Evolutionary conservation across 2,888 invertebrate genomes (phyloP).

Genomic region (Psylliodes chrysocephalus): DNA sequence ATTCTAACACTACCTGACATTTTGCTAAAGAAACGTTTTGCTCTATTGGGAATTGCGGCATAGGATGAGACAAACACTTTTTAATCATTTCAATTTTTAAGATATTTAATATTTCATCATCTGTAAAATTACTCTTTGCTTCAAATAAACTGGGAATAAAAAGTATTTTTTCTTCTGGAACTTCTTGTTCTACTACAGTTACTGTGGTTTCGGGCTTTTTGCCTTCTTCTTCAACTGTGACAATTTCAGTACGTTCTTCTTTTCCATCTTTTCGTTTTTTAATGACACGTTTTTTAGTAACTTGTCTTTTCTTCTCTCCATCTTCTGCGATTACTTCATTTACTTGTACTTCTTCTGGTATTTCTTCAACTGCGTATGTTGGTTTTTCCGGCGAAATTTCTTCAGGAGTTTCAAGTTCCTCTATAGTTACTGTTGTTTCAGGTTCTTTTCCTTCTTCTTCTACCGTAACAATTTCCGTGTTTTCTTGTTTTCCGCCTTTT

Average conservation of each 20-base stretch:
- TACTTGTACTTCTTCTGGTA: constrained; percentile 50
- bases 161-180: constrained; percentile 51
- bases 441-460: constrained; percentile 61
- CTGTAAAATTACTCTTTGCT: constrained; percentile 52
- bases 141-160: constrained; percentile 57
- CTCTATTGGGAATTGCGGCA: constrained; percentile 52
- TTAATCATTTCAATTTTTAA: constrained; percentile 56
- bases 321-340: constrained; percentile 51
- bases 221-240: constrained; percentile 57
- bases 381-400: constrained; percentile 60
- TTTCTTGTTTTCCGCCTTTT: constrained; percentile 61
- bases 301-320: constrained; percentile 43
- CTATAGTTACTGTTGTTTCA: constrained; percentile 60
- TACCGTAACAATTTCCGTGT: constrained; percentile 64
- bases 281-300: constrained; percentile 59
- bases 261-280: constrained; percentile 60
- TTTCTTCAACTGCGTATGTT: constrained; percentile 57
- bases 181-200: constrained; percentile 44
- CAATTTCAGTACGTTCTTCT: constrained; percentile 58
- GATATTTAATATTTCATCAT: constrained; percentile 55
- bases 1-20: constrained; percentile 48
- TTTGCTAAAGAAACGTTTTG: constrained; percentile 49
- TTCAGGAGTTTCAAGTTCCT: constrained; percentile 59
- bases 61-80: constrained; percentile 54
- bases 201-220: constrained; percentile 53